Evolutionary conservation across 2,113 vertebrate genomes (phyloP).

Genomic region (Myrmophylax atrothorax): DNA sequence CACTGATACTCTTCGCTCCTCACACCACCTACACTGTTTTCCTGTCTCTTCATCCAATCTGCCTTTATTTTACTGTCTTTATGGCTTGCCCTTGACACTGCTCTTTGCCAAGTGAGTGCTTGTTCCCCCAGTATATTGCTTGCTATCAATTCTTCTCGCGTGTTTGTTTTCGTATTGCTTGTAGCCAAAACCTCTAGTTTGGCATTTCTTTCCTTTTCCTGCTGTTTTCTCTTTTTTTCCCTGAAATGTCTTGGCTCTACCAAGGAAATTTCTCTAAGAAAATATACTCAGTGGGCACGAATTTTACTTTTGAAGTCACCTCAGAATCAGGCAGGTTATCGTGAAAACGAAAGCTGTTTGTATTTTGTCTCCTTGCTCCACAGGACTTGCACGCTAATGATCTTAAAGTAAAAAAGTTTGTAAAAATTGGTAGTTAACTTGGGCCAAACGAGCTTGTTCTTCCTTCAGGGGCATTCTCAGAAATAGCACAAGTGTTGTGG

Average conservation of each 20-base stretch:
- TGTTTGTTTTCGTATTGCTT: background rate
- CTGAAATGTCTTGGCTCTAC: background rate
- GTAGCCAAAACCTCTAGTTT: background rate
- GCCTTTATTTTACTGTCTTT: background rate
- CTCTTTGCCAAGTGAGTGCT: background rate
- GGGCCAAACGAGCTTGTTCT: fast-evolving
- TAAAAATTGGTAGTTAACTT: background rate
- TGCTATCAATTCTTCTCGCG: background rate
- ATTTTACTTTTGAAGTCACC: background rate
- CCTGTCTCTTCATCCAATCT: background rate
- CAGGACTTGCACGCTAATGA: background rate
- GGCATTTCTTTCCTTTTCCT: background rate
- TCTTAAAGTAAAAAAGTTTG: background rate
- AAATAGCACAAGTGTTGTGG: background rate
- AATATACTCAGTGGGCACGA: background rate
- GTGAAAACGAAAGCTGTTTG: background rate
- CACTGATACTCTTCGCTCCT: background rate
- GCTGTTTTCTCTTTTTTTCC: background rate
- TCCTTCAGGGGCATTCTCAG: background rate
- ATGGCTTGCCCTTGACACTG: background rate
- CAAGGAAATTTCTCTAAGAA: background rate
- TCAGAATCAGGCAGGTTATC: background rate
- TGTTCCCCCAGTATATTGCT: background rate
- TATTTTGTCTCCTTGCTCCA: background rate
- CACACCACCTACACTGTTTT: background rate